Base-by-base conservation (phyloP, 2,888 invertebrate genomes). In the Caprella mutica region DNA sequence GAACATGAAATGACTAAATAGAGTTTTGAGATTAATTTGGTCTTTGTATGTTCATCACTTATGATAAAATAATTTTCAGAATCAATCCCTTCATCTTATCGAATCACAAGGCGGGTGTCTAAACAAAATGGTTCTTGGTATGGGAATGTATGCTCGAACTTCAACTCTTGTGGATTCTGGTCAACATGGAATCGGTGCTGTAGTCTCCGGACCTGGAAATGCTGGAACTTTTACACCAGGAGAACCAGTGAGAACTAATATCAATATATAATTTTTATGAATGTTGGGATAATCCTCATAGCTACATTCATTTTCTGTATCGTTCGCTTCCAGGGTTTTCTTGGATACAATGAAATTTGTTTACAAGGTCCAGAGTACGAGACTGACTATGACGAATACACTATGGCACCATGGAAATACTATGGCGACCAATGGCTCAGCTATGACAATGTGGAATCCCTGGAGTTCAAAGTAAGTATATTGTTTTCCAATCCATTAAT, bases 341-440 rank as follows among this genome's bases (percentile, higher is more conserved):
- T 90, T 75, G 90, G 89, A 2, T 91, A 86, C 70, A 88, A 90
- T 70, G 91, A 91, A 78, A 85, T 85, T 70, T 55, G 55, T 17
- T 14, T 40, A 26, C 38, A 30, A 50, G 21, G n/a, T 26, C n/a
- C 8, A 33, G 42, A 56, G 54, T 52, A 58, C 51, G 8, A 40
- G 24, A 26, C 19, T 19, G 48, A 27, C 23, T 33, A 30, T 14
- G 48, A 48, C 19, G 21, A 48, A 19, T 48, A 29, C 48, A 48
- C 48, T 21, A 48, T 48, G 48, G 48, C 48, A 9, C 48, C 48
- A 8, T 48, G 48, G 48, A 21, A 14, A n/a, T 48, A 24, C 48
- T 26, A 39, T 26, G 61, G 42, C 21, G n/a, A 26, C 46, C 19
- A 33, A 26, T 52, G 24, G 40, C 23, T 42, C 4, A 29, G 23